Base-by-base conservation (phyloP, 2,113 vertebrate genomes). In the Anseranas semipalmata region DNA sequence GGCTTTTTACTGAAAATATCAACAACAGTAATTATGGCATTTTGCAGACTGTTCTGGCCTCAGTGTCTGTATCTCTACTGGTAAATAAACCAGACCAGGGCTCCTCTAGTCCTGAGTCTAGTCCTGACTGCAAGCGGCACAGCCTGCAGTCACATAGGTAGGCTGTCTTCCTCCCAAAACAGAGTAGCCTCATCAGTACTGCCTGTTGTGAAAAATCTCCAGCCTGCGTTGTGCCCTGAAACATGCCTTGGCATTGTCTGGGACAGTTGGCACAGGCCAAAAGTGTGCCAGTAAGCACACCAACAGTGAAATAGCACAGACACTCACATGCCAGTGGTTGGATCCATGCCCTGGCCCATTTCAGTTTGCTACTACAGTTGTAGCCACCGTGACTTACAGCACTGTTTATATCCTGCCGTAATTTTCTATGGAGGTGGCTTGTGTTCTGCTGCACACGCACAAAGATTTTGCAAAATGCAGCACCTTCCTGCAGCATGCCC, bases 341-440 rank as follows among this genome's bases (percentile, higher is more conserved):
- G 86, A 78, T 52, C 43, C 41, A 3, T 46, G 63, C 45, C 67
- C 41, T 86, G 76, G 45, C 32, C 65, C n/a, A 7, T 46, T 86
- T 59, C 52, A 32, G 10, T 60, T 81, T 76, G 39, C 35, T 73
- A 1, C 35, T 67, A 43, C 37, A 28, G 45, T 52, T 71, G 56
- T 55, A 78, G 48, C 12, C 6, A 3, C 32, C 22, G 10, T 60
- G 65, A 60, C 0, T 0, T 19, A 50, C 3, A 59, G 45, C 4
- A 39, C 15, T 76, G 12, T n/a, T 74, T 56, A 41, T 32, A 55
- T 84, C 45, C 70, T 50, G 37, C 7, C 1, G 55, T 45, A 65
- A 59, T 87, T 92, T 81, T 96, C 70, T 52, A 46, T 33, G 46
- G 15, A 43, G 24, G 14, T 68, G 55, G 24, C 14, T 74, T 0